A percentile compares a stretch with the other conserved stretches of the same genome.
phyloP scores from a whole-genome alignment of 1,140 invertebrate species.

The Procambarus virginalis region DNA sequence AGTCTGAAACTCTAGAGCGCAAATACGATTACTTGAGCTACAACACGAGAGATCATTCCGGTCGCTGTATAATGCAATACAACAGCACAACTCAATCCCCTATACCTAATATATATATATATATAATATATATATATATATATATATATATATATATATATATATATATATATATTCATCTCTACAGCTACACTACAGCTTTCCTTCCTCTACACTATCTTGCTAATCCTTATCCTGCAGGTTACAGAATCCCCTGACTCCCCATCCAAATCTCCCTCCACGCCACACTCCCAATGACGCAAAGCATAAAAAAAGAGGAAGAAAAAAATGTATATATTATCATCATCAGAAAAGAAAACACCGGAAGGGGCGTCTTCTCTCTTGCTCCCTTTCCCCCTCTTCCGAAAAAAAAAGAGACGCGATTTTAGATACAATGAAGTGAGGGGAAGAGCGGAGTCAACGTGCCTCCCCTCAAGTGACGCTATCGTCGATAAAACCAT shows the following conservation, averaged over 20 bases:
- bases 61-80: too few relatives aligned
- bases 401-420: neutral
- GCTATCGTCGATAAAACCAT: constrained; percentile 58
- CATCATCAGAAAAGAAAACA: constrained; percentile 23
- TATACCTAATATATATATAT: too few relatives aligned
- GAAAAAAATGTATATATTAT: constrained; percentile 25
- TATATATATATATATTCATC: too few relatives aligned
- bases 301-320: neutral
- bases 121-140: too few relatives aligned
- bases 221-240: neutral
- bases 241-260: neutral
- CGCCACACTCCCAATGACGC: neutral
- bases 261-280: neutral
- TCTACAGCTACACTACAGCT: neutral
- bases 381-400: neutral
- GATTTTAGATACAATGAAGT: constrained; percentile 32
- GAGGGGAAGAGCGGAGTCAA: constrained; percentile 28
- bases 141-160: too few relatives aligned
- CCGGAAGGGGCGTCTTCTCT: neutral
- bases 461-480: constrained; percentile 43
- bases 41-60: too few relatives aligned
- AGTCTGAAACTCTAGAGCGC: too few relatives aligned
- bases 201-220: neutral
- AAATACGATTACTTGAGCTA: too few relatives aligned
- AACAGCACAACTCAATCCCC: too few relatives aligned